Evolutionary conservation across 2,113 vertebrate species (phyloP).

Genomic region (Eclectus roratus): DNA sequence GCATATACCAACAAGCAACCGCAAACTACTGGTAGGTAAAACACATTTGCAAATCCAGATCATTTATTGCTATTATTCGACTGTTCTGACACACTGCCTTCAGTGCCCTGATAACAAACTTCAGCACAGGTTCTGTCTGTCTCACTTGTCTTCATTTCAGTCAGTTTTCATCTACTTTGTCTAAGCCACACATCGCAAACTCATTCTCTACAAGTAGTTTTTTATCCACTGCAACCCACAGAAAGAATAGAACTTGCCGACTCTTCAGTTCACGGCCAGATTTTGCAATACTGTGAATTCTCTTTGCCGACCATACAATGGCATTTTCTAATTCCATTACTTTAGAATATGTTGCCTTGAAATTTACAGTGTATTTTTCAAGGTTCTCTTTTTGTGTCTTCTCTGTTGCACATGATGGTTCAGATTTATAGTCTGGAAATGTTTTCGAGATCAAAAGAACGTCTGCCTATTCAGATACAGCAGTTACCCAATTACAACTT

Average conservation of each 20-base stretch:
- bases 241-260: neutral
- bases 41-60: neutral
- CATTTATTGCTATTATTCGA: neutral
- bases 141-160: neutral
- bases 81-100: neutral
- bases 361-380: neutral
- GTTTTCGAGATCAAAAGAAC: neutral
- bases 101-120: neutral
- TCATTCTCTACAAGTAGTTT: neutral
- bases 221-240: neutral
- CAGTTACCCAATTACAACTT: neutral
- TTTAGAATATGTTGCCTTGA: neutral
- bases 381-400: neutral
- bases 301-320: neutral
- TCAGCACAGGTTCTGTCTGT: neutral
- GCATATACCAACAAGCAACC: neutral
- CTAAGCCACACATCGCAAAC: neutral
- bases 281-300: neutral
- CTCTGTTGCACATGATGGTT: neutral
- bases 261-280: neutral
- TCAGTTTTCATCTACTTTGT: neutral
- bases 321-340: neutral
- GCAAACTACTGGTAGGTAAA: neutral
- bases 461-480: neutral
- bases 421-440: neutral